Evolutionary conservation across 2,797 vertebrate genomes (phyloP).

Genomic region (Parotocinclus haroldoi): DNA sequence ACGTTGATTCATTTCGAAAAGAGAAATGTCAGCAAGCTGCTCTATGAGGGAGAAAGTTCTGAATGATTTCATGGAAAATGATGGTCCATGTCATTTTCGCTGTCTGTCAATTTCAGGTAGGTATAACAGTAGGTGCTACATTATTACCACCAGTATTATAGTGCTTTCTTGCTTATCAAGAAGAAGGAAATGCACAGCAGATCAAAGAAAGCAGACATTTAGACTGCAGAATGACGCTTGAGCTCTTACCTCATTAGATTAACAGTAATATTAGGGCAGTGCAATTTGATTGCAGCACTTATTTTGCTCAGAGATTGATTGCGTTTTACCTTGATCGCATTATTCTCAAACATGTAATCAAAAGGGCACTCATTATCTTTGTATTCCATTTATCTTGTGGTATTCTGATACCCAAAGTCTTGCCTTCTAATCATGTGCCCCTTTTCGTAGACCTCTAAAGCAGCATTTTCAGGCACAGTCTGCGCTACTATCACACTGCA

Average conservation of each 20-base stretch:
- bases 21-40: constrained; percentile 48
- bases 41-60: constrained; percentile 44
- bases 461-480: constrained; percentile 14
- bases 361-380: constrained; percentile 25
- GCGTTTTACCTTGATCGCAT: constrained; percentile 24
- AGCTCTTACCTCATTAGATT: constrained; percentile 33
- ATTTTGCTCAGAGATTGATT: constrained; percentile 29
- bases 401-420: constrained; percentile 15
- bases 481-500: too few species aligned
- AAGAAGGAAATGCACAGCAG: constrained; percentile 25
- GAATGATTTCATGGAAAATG: constrained; percentile 41
- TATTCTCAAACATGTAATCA: constrained; percentile 32
- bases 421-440: neutral
- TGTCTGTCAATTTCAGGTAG: constrained; percentile 37
- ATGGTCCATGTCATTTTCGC: constrained; percentile 42
- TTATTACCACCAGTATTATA: constrained; percentile 44
- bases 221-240: constrained; percentile 20
- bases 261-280: constrained; percentile 24
- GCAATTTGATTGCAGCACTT: constrained; percentile 35
- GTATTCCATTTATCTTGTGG: constrained; percentile 8
- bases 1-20: constrained; percentile 47
- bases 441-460: neutral
- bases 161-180: constrained; percentile 37
- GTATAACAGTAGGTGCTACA: constrained; percentile 19
- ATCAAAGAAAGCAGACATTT: constrained; percentile 19